Evolutionary conservation across 2,113 vertebrate genomes (phyloP), one percentile per base, ranked within the genome.

Genomic region (Aythya baeri): DNA sequence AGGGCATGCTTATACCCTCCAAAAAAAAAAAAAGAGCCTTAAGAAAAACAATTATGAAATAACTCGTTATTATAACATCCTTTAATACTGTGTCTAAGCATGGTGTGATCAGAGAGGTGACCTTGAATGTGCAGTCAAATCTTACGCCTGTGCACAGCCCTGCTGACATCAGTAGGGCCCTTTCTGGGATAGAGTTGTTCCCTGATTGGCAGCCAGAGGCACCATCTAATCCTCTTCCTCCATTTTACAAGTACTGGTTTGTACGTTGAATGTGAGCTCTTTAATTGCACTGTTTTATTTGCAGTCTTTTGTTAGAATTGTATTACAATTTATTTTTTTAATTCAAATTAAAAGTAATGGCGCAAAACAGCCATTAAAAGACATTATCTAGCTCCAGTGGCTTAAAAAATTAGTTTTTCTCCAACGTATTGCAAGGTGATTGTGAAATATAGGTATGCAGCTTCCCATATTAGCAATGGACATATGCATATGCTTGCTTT

Each of bases 371-470:
- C 88, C 93, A 93, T 96, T 96, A 96, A 95, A 96, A 91, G 78
- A 82, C 54, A 93, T 96, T 97, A 97, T 91, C 80, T 55, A 96
- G 97, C 96, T 97, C 94, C 96, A 97, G 76, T 97, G 97, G 95
- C 67, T 97, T 97, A 97, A 97, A 97, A 98, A 97, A 97, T 97
- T 96, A 95, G 95, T 86, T 97, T 97, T 95, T 91, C 75, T 95
- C 54, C 41, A 88, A 81, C 21, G 23, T 84, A 88, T 94, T 95
- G 50, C 41, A 74, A 86, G 62, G 63, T 55, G 67, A 91, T 91
- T 93, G 87, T 96, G 61, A 97, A 95, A 96, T 93, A 97, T 52
- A 96, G 73, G 55, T 89, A 79, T 63, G 34, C 32, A 87, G 46
- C 57, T 94, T 95, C 49, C 65, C 0, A 0, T 73, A 66, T 72